phyloP scores from a whole-genome alignment of 2,888 invertebrate genomes.

The Homarus gammarus region DNA sequence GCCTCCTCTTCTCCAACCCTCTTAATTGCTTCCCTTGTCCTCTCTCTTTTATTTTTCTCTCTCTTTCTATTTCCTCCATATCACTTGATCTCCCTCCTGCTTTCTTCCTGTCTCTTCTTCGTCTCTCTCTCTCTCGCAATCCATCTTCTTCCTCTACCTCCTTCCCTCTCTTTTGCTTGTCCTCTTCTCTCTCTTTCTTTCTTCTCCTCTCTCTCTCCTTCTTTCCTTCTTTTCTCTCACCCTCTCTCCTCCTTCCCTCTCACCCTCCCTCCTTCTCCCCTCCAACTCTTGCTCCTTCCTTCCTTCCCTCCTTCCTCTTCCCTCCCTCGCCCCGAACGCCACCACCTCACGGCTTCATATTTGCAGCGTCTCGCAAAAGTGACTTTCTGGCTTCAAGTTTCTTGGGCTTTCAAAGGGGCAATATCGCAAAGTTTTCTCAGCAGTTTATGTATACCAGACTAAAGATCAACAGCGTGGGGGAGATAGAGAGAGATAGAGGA shows the following conservation, averaged over 20 bases:
- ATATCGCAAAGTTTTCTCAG: slow-evolving; percentile 15
- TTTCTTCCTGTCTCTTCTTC: not conserved
- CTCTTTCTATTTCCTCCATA: too few species aligned
- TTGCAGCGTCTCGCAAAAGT: slow-evolving; percentile 25
- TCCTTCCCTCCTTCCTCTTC: not conserved
- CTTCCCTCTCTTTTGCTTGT: not conserved
- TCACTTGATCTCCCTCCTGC: too few species aligned
- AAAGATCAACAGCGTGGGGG: not conserved
- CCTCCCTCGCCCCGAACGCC: not conserved
- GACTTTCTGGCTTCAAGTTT: slow-evolving; percentile 39
- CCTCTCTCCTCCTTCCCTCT: not conserved
- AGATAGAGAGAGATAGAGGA: not conserved
- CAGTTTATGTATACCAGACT: not conserved
- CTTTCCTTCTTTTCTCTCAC: too few species aligned
- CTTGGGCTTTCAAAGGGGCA: slow-evolving; percentile 36
- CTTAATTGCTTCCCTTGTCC: too few species aligned
- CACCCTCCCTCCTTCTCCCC: not conserved
- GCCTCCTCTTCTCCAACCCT: too few species aligned
- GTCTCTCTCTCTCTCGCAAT: not conserved
- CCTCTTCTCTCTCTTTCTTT: slow-evolving; percentile 5
- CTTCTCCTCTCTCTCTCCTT: slow-evolving; percentile 2
- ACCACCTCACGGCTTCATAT: not conserved
- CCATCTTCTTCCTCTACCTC: not conserved
- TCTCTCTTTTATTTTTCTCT: too few species aligned
- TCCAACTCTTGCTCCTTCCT: too few species aligned